Evolutionary conservation across 2,797 vertebrate genomes (phyloP).

Genomic region (Pteronotus mesoamericanus): DNA sequence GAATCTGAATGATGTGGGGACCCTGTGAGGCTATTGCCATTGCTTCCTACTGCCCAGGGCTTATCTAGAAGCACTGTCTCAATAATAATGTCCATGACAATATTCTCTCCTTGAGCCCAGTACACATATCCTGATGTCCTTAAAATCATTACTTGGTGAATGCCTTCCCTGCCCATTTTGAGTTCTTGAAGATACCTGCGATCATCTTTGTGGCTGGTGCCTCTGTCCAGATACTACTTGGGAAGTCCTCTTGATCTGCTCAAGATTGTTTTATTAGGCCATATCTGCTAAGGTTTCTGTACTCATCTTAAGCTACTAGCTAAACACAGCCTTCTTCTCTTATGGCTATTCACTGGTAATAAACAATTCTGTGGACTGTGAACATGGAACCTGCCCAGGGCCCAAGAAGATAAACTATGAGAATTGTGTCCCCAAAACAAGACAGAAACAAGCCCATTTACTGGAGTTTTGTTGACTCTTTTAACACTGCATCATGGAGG

Average conservation of each 20-base stretch:
- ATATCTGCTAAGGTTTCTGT: background rate
- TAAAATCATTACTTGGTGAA: background rate
- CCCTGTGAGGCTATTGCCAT: background rate
- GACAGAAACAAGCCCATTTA: background rate
- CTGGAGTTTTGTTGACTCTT: background rate
- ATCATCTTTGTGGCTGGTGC: background rate
- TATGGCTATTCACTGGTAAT: background rate
- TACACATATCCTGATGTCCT: background rate
- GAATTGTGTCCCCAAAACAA: background rate
- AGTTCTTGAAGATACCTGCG: slow-evolving; percentile 7
- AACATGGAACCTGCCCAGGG: background rate
- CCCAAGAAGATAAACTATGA: background rate
- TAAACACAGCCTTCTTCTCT: background rate
- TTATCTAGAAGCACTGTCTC: background rate
- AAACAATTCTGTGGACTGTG: background rate
- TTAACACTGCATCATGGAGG: background rate
- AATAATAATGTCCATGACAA: background rate
- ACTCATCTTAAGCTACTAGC: slow-evolving; percentile 4
- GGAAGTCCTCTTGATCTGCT: background rate
- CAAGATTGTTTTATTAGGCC: slow-evolving; percentile 8
- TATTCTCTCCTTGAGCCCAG: background rate
- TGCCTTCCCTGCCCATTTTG: background rate
- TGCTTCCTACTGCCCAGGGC: background rate
- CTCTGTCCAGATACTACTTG: background rate
- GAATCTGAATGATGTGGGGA: background rate